Conservation (phyloP, 2,113 vertebrate species). For the Lontra canadensis region DNA sequence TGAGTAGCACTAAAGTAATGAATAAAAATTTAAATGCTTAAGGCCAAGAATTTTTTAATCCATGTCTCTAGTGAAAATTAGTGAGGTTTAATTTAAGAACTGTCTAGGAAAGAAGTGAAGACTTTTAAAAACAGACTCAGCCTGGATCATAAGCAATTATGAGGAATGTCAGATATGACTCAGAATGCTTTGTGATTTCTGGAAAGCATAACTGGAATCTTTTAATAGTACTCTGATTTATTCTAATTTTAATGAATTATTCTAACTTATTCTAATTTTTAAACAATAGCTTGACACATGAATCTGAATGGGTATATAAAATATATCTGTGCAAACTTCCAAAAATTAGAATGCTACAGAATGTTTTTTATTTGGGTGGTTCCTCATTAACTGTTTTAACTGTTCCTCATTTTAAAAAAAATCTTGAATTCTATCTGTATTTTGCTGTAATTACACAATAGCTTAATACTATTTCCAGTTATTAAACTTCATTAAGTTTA, state of each 20-base stretch:
- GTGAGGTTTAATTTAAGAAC: conserved; percentile 14
- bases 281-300: neutral
- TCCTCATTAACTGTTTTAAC: neutral
- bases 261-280: conserved; percentile 20
- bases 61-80: neutral
- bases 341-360: conserved; percentile 1
- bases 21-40: conserved; percentile 5
- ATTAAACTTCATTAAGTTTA: neutral
- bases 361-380: neutral
- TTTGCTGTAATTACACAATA: neutral
- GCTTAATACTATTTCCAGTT: neutral
- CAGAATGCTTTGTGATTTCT: neutral
- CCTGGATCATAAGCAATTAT: neutral
- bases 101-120: neutral
- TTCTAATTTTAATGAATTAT: conserved; percentile 1
- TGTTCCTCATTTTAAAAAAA: neutral
- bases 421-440: neutral
- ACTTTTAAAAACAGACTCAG: conserved; percentile 17
- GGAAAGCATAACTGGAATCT: conserved; percentile 3
- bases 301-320: conserved; percentile 21
- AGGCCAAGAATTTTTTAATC: conserved; percentile 8
- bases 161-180: neutral
- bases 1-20: neutral
- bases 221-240: neutral
- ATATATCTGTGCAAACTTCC: neutral